Base-by-base conservation (phyloP, 2,113 vertebrate species). In the Dascyllus trimaculatus region DNA sequence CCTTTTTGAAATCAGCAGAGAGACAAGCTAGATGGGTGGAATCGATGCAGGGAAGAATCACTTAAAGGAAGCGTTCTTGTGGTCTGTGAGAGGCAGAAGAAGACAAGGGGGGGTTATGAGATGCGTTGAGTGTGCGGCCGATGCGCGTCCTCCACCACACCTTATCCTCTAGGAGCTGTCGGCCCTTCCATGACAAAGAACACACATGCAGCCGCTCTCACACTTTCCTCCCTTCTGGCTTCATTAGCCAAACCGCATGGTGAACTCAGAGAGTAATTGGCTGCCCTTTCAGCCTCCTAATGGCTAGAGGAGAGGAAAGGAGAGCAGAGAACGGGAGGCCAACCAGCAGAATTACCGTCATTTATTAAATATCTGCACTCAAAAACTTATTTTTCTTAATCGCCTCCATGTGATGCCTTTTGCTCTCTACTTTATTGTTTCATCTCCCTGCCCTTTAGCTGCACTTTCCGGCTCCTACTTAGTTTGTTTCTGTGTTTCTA, bases 201-300 rank as follows among this genome's bases (percentile, higher is more conserved):
- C 45, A 81, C 58, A 66, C 65, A 73, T 8, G 8, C 40, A 43
- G 46, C 14, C 6, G 8, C 35, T 32, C 73, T 13, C 64, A 49
- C 40, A 19, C 57, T 43, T 22, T 25, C 46, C 21, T 62, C 51
- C 77, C 80, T 57, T 65, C 26, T 25, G 81, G 78, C 88, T 86
- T 91, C 84, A 89, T 90, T 89, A 92, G 73, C 80, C 73, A 48
- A 88, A 81, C 79, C 64, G 53, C 87, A 88, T 63, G 43, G 69
- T 18, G 48, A 75, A 85, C 78, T 82, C 74, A 26, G 67, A 79
- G 82, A 86, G 69, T 88, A 92, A 93, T 85, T 83, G 84, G 75
- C 80, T 78, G 89, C 66, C 77, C 86, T 91, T 87, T 91, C 74
- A 85, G 80, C 52, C 69, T 87, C 64, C 82, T 91, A 89, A 92